These are phyloP conservation scores for Orthochromis malagaraziensis DNA, from an alignment of 2,113 vertebrate species.

Conservation along the genomic window DNA sequence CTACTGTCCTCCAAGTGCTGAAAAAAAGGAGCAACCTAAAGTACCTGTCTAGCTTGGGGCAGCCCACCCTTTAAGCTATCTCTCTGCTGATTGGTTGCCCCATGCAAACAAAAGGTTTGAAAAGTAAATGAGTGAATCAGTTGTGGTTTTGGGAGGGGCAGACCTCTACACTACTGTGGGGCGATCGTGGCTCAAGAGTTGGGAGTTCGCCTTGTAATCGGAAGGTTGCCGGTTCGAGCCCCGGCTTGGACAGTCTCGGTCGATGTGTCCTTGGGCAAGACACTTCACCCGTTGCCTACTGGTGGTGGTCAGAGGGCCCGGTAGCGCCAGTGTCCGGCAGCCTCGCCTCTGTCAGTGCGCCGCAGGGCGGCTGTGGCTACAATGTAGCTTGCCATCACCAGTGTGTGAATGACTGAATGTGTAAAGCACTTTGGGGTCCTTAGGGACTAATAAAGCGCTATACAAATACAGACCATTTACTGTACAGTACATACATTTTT, in stretches of 20 bases:
- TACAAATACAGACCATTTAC: neutral
- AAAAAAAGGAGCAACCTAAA: neutral
- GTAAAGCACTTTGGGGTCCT: neutral
- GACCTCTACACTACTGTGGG: neutral
- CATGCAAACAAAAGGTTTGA: neutral
- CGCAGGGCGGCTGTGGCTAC: neutral
- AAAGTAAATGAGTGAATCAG: neutral
- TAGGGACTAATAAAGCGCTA: neutral
- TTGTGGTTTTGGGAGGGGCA: neutral
- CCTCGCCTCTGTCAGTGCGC: neutral
- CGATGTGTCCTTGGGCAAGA: too few relatives aligned
- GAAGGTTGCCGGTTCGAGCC: too few relatives aligned
- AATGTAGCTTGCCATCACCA: neutral
- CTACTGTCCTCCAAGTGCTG: neutral
- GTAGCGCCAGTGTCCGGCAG: neutral
- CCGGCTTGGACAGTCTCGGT: too few relatives aligned
- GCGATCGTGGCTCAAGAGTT: too few relatives aligned
- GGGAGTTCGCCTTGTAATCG: too few relatives aligned
- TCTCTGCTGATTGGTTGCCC: neutral
- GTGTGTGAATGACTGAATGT: neutral
- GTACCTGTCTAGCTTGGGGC: neutral
- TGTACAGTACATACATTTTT: neutral
- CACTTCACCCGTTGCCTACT: too few relatives aligned
- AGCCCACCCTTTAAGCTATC: neutral
- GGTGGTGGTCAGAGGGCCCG: too few relatives aligned